Percentiles rank a stretch among this genome's conserved stretches.
These are phyloP conservation scores for Conus canariensis DNA, from an alignment of 2,888 invertebrate genomes.

Conservation along the genomic window DNA sequence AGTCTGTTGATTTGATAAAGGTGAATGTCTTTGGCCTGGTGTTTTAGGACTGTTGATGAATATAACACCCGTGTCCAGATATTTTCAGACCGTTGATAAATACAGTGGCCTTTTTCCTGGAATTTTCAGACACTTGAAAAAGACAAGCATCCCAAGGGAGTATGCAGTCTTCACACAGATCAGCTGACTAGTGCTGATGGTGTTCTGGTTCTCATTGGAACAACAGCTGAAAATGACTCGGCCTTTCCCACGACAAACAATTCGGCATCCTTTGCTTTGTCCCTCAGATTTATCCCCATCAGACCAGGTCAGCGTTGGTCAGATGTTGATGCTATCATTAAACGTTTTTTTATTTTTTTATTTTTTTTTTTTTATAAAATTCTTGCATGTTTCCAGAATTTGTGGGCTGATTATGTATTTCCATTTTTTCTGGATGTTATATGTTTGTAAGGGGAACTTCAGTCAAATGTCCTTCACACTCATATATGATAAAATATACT, in stretches of 20 bases:
- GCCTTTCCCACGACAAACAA: conserved; percentile 64
- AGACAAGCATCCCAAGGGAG: conserved; percentile 69
- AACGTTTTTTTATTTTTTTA: background rate
- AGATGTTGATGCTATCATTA: background rate
- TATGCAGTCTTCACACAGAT: conserved; percentile 57
- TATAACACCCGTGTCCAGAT: too few species aligned
- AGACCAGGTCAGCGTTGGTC: conserved; percentile 47
- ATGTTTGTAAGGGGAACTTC: background rate
- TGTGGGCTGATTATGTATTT: background rate
- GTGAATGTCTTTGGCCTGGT: too few species aligned
- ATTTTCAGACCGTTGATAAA: too few species aligned
- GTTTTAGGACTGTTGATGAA: too few species aligned
- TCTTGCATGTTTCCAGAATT: background rate
- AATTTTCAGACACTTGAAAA: conserved; percentile 61
- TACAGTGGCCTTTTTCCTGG: too few species aligned
- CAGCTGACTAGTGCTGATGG: conserved; percentile 52
- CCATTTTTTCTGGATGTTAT: too few species aligned
- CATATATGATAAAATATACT: too few species aligned
- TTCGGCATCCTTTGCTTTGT: conserved; percentile 47
- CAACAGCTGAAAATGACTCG: conserved; percentile 56
- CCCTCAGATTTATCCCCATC: conserved; percentile 62
- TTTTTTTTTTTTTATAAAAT: background rate
- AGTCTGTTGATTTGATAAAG: too few species aligned
- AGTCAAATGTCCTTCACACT: too few species aligned
- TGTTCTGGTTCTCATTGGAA: conserved; percentile 64